Base-by-base conservation (phyloP, 2,888 invertebrate genomes). In the Ormyrus pomaceus region DNA sequence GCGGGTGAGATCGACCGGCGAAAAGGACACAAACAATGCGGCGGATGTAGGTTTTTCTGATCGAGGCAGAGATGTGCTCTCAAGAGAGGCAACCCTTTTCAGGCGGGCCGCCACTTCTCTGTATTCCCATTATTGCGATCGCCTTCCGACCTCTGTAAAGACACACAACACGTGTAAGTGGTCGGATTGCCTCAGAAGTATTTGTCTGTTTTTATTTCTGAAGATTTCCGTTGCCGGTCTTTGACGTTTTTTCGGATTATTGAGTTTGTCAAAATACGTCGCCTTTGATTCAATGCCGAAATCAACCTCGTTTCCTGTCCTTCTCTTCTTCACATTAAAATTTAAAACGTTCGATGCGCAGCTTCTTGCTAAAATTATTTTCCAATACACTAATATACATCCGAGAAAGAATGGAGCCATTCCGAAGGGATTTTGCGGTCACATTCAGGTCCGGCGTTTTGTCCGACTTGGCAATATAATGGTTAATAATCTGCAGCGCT, bases 31-130 rank as follows among this genome's bases (percentile, higher is more conserved):
- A 34, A 6, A 81, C 81, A 81, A 81, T 77, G 13, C 55, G 64
- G 56, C 81, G 81, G 81, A 81, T 81, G 81, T 77, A 58, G 70
- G 56, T 77, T 81, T 81, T 19, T 61, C 77, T 77, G 19, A 77
- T 69, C 34, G 45, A 6, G 69, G 55, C n/a, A 64, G 64, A 69
- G 72, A 73, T 71, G 64, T 64, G 62, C 34, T 48, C 65, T 51
- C 19, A 64, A 50, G 45, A 34, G 45, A 55, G 51, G 48, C 58
- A 80, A 80, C 73, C 77, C 80, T 77, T 80, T 62, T 76, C 73
- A 61, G 59, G 19, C 9, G 10, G 55, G 34, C 19, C 48, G 58
- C 48, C 66, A 19, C 19, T 75, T 75, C 75, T 66, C 5, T 34
- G 48, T 45, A 56, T 79, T 46, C 19, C 51, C 55, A 75, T 75